Conservation (phyloP, 2,113 vertebrate genomes). For the Elephantulus edwardii region DNA sequence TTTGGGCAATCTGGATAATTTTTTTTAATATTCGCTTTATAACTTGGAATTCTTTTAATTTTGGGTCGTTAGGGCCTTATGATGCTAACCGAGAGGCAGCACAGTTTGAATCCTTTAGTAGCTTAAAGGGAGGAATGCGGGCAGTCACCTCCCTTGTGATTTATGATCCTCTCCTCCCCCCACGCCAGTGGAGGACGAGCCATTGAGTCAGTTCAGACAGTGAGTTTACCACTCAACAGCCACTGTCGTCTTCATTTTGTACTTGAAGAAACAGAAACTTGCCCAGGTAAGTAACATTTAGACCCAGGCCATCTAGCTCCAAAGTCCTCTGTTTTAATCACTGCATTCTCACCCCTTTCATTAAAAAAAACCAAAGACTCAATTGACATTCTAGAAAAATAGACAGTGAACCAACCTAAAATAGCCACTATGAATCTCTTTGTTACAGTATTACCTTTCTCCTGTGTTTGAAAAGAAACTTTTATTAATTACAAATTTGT, state of each 20-base stretch:
- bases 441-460: background rate
- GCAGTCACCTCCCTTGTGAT: too few relatives aligned
- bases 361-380: background rate
- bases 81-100: too few relatives aligned
- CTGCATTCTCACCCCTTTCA: background rate
- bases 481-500: slow-evolving; percentile 48
- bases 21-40: too few relatives aligned
- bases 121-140: too few relatives aligned
- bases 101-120: too few relatives aligned
- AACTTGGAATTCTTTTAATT: too few relatives aligned
- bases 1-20: too few relatives aligned
- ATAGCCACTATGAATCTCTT: background rate
- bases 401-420: background rate
- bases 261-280: background rate
- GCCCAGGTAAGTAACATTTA: background rate
- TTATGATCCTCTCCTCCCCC: too few relatives aligned
- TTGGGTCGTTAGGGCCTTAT: too few relatives aligned
- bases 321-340: background rate
- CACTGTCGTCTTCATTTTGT: background rate
- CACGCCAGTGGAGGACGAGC: too few relatives aligned
- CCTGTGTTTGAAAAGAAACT: background rate
- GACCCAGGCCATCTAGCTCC: background rate
- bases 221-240: too few relatives aligned
- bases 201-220: too few relatives aligned
- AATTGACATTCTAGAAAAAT: background rate